Evolutionary conservation across 2,888 invertebrate genomes (phyloP).

Genomic region (Belgica antarctica): DNA sequence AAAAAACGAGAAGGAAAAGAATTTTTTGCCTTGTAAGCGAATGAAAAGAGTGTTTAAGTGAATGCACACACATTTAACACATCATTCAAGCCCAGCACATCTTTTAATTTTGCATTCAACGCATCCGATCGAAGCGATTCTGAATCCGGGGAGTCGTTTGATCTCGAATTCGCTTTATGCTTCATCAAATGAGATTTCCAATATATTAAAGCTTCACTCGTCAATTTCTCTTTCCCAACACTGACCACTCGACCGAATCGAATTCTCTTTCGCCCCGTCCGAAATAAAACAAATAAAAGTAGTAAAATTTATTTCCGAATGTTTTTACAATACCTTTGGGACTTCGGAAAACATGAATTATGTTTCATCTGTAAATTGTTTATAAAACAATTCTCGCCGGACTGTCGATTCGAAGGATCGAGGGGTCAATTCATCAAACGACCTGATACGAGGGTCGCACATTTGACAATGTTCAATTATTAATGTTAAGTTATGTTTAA

Average conservation of each 20-base stretch:
- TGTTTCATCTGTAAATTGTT: conserved; percentile 43
- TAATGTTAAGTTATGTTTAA: background rate
- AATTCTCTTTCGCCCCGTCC: background rate
- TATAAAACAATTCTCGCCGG: conserved; percentile 41
- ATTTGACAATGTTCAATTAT: conserved; percentile 22
- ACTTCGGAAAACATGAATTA: conserved; percentile 40
- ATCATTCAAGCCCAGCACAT: conserved; percentile 24
- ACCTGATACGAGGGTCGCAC: background rate
- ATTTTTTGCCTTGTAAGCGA: conserved; percentile 8
- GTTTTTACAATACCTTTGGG: conserved; percentile 31
- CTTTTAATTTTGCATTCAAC: background rate
- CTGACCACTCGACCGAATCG: conserved; percentile 24
- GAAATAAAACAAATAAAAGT: background rate
- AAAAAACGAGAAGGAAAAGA: background rate
- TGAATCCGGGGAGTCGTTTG: background rate
- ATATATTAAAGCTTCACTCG: background rate
- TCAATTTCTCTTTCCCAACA: background rate
- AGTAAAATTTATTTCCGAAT: conserved; percentile 17
- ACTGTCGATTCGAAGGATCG: background rate
- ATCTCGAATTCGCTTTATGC: conserved; percentile 1
- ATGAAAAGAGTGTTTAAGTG: conserved; percentile 9
- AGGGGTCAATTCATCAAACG: conserved; percentile 30
- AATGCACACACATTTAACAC: conserved; percentile 25
- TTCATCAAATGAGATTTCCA: background rate
- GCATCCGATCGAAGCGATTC: no score